Conservation (phyloP, 2,797 vertebrate species). For the Chloroceryle amazona region DNA sequence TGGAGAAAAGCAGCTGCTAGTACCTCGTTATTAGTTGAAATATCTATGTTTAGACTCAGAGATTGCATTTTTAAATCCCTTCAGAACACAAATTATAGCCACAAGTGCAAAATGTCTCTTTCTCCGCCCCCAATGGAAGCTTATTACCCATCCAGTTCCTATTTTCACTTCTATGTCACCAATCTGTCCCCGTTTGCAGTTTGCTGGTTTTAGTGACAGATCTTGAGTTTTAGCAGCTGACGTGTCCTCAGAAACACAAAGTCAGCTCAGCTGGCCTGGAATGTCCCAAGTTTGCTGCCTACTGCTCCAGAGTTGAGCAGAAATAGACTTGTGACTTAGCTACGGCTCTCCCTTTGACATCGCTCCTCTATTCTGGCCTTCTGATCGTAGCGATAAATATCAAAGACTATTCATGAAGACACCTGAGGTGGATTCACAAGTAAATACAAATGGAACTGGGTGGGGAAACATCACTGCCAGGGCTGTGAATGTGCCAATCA, state of each 20-base stretch:
- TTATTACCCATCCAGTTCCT: constrained; percentile 6
- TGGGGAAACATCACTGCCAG: constrained; percentile 55
- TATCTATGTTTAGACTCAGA: not conserved
- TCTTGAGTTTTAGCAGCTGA: not conserved
- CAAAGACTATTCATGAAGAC: constrained; percentile 49
- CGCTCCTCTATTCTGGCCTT: not conserved
- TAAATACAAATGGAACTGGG: constrained; percentile 58
- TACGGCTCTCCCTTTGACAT: not conserved
- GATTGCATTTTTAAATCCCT: not conserved
- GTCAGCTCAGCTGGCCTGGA: constrained; percentile 54
- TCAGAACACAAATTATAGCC: constrained; percentile 30
- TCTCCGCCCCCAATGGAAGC: not conserved
- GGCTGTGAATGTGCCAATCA: constrained; percentile 13
- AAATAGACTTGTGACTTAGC: not conserved
- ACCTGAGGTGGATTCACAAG: constrained; percentile 58
- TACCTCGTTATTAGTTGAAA: constrained; percentile 16
- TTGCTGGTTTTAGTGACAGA: constrained; percentile 19
- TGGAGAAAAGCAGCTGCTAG: constrained; percentile 48
- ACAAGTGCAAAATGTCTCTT: constrained; percentile 20
- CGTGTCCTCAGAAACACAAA: constrained; percentile 3
- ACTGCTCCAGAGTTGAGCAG: constrained; percentile 39
- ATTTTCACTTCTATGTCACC: constrained; percentile 1
- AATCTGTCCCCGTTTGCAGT: not conserved
- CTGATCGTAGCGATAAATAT: constrained; percentile 27
- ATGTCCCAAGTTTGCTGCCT: constrained; percentile 70